Conservation (phyloP, 1,140 invertebrate genomes). For the Drosophila guanche region DNA sequence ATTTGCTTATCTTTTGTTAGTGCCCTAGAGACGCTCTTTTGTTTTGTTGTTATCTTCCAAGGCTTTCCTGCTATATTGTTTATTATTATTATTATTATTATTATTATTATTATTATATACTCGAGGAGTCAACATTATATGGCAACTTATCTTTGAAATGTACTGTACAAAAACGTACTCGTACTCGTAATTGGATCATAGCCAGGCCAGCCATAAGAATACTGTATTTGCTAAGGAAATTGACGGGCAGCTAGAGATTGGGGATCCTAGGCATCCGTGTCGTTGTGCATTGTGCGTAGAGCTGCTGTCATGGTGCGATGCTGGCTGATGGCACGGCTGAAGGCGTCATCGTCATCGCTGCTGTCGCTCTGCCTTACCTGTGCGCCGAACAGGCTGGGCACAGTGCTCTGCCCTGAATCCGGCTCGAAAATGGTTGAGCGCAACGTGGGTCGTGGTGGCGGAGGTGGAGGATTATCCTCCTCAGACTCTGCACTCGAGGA, state of each 20-base stretch:
- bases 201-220: conserved; percentile 46
- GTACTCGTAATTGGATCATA: background rate
- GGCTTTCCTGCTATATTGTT: conserved; percentile 20
- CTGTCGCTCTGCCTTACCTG: conserved; percentile 52
- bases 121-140: conserved; percentile 61
- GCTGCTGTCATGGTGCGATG: conserved; percentile 70
- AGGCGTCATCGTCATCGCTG: conserved; percentile 51
- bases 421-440: conserved; percentile 38
- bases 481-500: conserved; percentile 60
- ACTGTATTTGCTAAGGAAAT: conserved; percentile 73
- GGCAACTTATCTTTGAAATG: conserved; percentile 51
- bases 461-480: conserved; percentile 30
- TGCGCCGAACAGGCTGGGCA: conserved; percentile 60
- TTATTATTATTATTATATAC: conserved; percentile 37
- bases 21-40: background rate
- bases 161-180: conserved; percentile 20
- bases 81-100: conserved; percentile 8
- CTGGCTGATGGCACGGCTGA: conserved; percentile 59
- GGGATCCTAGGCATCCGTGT: conserved; percentile 56
- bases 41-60: conserved; percentile 15
- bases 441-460: conserved; percentile 40
- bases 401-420: conserved; percentile 1
- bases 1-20: conserved; percentile 1
- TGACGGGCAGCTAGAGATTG: conserved; percentile 22
- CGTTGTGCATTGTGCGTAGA: conserved; percentile 28